Evolutionary conservation across 2,888 invertebrate genomes (phyloP), one percentile per base, ranked within the genome.

Genomic region (Cataglyphis livida): DNA sequence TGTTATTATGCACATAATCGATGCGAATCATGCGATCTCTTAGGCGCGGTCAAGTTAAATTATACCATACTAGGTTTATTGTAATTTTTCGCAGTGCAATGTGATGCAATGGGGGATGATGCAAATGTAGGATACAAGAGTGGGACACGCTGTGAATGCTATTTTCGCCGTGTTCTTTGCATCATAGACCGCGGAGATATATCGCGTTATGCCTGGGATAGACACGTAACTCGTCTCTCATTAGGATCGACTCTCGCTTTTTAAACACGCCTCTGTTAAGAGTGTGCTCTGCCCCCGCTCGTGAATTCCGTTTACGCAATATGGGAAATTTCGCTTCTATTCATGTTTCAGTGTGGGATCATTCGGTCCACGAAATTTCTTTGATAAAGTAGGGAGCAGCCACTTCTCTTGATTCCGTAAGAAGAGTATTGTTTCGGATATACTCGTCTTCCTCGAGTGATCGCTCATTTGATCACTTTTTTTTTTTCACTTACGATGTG

Each of bases 241-340:
- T 88, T 88, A 87, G 81, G 65, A 84, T 68, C 59, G 71, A 84
- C 88, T 88, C 87, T 84, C 86, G 81, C 83, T 86, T 88, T 88
- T 89, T 83, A 82, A 84, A 68, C 62, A 41, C 59, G 57, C 78
- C 32, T 78, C 57, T 57, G 57, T 44, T 78, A 78, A 70, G 57
- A 70, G 32, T 35, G 51, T 15, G 54, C 35, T 41, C 38, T 25
- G 15, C 28, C 48, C 35, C 28, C 61, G 25, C 61, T 44, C 74
- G 44, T 38, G 32, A 44, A 41, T 62, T 73, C 35, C 76, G 57
- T 79, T 90, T 90, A 84, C 82, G 85, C 84, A 90, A 90, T 78
- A 32, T 79, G 44, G 73, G 84, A 84, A 84, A 89, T 90, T 88
- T 90, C 90, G 88, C 84, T 84, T 83, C 84, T 81, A 86, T 88